These are phyloP conservation scores for Pheosia tremula DNA, from an alignment of 2,888 invertebrate genomes.

Conservation along the genomic window DNA sequence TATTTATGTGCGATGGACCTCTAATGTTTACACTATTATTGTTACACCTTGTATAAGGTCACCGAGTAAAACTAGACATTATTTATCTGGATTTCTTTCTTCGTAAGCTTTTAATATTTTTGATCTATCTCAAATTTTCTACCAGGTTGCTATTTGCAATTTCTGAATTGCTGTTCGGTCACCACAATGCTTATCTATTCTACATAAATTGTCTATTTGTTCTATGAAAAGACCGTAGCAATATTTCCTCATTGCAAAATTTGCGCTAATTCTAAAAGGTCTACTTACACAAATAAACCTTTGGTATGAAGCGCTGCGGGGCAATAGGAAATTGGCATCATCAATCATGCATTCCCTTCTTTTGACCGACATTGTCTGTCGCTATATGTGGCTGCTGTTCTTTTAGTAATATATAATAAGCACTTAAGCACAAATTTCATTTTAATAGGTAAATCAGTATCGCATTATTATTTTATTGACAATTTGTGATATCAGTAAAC, in stretches of 20 bases:
- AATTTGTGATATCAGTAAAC: not conserved
- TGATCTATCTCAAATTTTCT: too few relatives aligned
- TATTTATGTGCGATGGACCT: too few relatives aligned
- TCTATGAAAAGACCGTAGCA: not conserved
- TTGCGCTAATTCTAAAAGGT: conserved; percentile 19
- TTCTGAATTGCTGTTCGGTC: too few relatives aligned
- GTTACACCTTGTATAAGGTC: too few relatives aligned
- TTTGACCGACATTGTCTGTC: conserved; percentile 53
- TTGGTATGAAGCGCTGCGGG: conserved; percentile 37
- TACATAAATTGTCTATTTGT: not conserved
- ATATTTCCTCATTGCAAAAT: conserved; percentile 5
- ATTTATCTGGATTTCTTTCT: too few relatives aligned
- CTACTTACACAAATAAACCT: conserved; percentile 51
- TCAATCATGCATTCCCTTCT: conserved; percentile 65
- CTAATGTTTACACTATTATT: too few relatives aligned
- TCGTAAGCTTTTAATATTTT: too few relatives aligned
- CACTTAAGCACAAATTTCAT: too few relatives aligned
- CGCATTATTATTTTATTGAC: not conserved
- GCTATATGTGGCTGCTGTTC: conserved; percentile 30
- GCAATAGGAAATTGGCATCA: conserved; percentile 70
- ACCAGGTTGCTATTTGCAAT: too few relatives aligned
- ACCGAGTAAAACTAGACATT: too few relatives aligned
- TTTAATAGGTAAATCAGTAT: too few relatives aligned
- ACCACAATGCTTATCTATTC: not conserved
- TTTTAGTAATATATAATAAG: too few relatives aligned